A percentile compares a stretch with the other conserved stretches of the same genome.
Evolutionary conservation across 1,140 invertebrate species (phyloP).

Genomic region (Diachasmimorpha longicaudata): DNA sequence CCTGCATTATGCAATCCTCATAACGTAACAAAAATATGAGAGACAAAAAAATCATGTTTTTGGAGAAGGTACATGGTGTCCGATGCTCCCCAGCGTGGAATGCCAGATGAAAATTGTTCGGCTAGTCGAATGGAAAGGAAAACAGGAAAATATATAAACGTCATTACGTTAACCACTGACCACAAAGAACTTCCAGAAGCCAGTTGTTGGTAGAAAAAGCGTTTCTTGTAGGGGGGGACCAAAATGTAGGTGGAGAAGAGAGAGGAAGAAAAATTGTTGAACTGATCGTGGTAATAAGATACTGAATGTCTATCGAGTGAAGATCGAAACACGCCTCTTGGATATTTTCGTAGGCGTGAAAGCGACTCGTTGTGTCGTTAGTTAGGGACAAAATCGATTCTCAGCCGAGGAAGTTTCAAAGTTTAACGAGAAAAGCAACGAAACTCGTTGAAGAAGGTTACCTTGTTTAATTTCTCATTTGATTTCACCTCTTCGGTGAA

Average conservation of each 20-base stretch:
- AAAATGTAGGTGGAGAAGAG: background rate
- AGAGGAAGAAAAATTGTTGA: background rate
- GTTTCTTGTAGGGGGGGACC: background rate
- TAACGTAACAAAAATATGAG: background rate
- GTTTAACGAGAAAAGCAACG: background rate
- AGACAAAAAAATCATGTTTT: background rate
- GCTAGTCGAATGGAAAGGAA: background rate
- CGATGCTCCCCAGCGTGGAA: background rate
- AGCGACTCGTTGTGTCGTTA: background rate
- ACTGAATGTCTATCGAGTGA: slow-evolving; percentile 1
- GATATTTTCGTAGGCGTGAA: slow-evolving; percentile 14
- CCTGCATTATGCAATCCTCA: background rate
- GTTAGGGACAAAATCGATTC: background rate
- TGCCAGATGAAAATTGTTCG: background rate
- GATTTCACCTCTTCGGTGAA: slow-evolving; percentile 4
- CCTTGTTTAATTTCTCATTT: background rate
- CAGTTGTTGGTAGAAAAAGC: background rate
- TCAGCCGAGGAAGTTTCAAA: background rate
- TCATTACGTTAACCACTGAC: slow-evolving; percentile 2
- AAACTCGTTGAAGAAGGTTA: background rate
- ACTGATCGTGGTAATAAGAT: slow-evolving; percentile 10
- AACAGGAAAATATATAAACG: background rate
- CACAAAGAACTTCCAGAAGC: slow-evolving; percentile 3
- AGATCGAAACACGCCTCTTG: slow-evolving; percentile 11
- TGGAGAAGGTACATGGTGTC: background rate